These are phyloP conservation scores for Exaiptasia diaphana DNA, from an alignment of 64 coral and sea anemone genomes.

Conservation along the genomic window DNA sequence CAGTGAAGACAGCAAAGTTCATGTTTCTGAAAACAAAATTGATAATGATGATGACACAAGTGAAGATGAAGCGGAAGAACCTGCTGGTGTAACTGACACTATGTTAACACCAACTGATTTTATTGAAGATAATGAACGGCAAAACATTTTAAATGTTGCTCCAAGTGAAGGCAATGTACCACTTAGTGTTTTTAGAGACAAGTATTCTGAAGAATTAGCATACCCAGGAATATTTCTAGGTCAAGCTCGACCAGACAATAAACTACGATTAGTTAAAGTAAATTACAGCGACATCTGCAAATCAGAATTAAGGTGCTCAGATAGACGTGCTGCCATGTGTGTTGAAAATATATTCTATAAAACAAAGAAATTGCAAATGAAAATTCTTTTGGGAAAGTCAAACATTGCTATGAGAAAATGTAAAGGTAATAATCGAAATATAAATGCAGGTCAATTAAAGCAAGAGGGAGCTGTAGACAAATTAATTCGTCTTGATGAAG, in stretches of 20 bases:
- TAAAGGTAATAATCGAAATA: conserved; percentile 28
- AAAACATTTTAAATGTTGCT: not conserved
- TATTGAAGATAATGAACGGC: not conserved
- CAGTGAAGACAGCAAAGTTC: conserved; percentile 43
- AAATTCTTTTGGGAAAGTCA: conserved; percentile 46
- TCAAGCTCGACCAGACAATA: not conserved
- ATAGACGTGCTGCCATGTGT: conserved; percentile 41
- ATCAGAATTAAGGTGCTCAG: conserved; percentile 27
- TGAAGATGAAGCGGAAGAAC: conserved; percentile 66
- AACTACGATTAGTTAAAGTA: not conserved
- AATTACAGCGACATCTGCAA: conserved; percentile 10
- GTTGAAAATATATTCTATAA: conserved; percentile 55
- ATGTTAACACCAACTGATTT: not conserved
- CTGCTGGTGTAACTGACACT: not conserved
- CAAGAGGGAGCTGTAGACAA: conserved; percentile 28
- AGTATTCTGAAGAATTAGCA: not conserved
- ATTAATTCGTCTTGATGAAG: conserved; percentile 49
- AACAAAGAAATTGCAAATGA: conserved; percentile 52
- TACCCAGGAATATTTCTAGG: not conserved
- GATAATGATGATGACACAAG: conserved; percentile 37
- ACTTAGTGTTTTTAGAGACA: not conserved
- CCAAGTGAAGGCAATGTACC: not conserved
- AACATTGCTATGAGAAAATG: conserved; percentile 44
- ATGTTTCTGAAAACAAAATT: no score
- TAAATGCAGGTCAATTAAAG: conserved; percentile 36